Evolutionary conservation across 1,140 invertebrate species (phyloP).

Genomic region (Acromyrmex heyeri): DNA sequence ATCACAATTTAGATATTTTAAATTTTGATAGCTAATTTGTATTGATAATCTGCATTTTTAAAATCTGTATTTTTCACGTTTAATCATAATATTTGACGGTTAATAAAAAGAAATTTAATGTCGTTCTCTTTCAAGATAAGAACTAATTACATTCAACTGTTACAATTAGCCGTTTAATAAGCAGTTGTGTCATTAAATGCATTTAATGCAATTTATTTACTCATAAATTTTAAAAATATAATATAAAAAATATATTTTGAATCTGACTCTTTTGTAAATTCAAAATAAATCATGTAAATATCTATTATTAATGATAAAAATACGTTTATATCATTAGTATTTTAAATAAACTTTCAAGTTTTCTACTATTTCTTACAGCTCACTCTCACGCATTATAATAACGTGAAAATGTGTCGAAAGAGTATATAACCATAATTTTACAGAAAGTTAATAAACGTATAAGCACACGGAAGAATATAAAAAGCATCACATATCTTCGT

Average conservation of each 20-base stretch:
- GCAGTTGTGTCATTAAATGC: too few relatives aligned
- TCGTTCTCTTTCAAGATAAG: too few relatives aligned
- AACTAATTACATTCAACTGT: too few relatives aligned
- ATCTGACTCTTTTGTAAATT: neutral
- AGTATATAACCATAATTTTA: constrained; percentile 22
- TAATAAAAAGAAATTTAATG: neutral
- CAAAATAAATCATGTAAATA: neutral
- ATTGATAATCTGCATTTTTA: neutral
- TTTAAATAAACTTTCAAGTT: neutral
- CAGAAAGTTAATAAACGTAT: constrained; percentile 20
- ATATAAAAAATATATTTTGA: too few relatives aligned
- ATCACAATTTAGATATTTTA: neutral
- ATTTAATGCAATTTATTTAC: neutral
- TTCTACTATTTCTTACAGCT: neutral
- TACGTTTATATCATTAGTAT: neutral
- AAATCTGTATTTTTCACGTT: neutral
- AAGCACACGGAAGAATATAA: constrained; percentile 1
- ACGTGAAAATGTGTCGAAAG: neutral
- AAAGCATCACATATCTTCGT: constrained; percentile 5
- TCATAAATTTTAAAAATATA: neutral
- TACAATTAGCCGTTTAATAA: too few relatives aligned
- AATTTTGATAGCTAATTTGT: neutral
- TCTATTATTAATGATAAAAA: neutral
- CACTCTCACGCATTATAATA: neutral
- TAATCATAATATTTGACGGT: neutral